These are phyloP conservation scores for Hofmannophila pseudospretella DNA, from an alignment of 2,888 invertebrate genomes.

Conservation along the genomic window DNA sequence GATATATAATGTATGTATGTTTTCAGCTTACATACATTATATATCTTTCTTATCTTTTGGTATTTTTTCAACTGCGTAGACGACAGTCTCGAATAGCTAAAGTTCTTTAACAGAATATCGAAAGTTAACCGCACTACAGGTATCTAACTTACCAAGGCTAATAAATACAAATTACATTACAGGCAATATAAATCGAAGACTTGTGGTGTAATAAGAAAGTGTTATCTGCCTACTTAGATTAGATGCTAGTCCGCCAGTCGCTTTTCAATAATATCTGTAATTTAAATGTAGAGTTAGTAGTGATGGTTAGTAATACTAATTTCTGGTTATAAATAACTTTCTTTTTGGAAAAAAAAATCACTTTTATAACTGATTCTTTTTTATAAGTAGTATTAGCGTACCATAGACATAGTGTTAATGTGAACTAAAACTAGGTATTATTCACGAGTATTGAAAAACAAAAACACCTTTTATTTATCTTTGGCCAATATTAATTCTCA, in stretches of 20 bases:
- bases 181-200: constrained; percentile 1
- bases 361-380: too few species aligned
- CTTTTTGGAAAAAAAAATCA: too few species aligned
- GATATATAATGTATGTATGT: too few species aligned
- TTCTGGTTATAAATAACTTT: too few species aligned
- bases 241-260: background rate
- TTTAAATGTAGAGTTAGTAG: background rate
- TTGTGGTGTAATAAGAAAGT: background rate
- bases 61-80: too few species aligned
- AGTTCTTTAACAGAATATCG: constrained; percentile 19
- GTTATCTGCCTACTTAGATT: background rate
- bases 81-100: too few species aligned
- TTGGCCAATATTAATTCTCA: constrained; percentile 17
- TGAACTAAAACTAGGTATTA: too few species aligned
- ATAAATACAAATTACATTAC: constrained; percentile 22
- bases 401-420: too few species aligned
- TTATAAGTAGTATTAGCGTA: background rate
- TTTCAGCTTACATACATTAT: too few species aligned
- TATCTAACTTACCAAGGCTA: constrained; percentile 12
- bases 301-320: background rate
- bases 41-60: too few species aligned
- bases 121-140: constrained; percentile 22
- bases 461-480: constrained; percentile 20
- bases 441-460: too few species aligned
- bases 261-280: background rate